Evolutionary conservation across 1,140 invertebrate genomes (phyloP).

Genomic region (Pantala flavescens): DNA sequence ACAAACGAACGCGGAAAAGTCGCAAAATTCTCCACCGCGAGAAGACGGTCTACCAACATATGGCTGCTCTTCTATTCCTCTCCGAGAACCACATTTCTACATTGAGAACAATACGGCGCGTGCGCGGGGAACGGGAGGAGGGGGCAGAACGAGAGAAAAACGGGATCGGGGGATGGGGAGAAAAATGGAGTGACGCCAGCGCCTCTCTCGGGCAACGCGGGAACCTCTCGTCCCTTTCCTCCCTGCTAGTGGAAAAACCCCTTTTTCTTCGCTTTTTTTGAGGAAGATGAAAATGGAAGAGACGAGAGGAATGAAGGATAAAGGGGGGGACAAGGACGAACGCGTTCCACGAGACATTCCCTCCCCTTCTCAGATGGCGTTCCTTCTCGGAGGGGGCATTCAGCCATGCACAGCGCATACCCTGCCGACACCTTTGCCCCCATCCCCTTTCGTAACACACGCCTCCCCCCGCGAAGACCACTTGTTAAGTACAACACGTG

Average conservation of each 20-base stretch:
- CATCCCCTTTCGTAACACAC: not conserved
- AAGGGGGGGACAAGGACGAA: not conserved
- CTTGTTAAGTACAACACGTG: slow-evolving; percentile 5
- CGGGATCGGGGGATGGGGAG: not conserved
- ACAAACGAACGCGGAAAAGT: too few species aligned
- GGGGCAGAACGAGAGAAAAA: not conserved
- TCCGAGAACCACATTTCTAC: too few species aligned
- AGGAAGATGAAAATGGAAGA: not conserved
- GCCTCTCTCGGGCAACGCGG: too few species aligned
- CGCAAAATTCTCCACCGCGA: too few species aligned
- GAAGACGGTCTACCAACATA: too few species aligned
- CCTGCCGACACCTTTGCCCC: not conserved
- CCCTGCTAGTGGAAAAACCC: not conserved
- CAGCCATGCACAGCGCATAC: not conserved
- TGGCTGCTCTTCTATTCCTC: too few species aligned
- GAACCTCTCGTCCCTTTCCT: not conserved
- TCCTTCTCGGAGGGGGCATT: not conserved
- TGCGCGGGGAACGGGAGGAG: not conserved
- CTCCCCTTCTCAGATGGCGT: not conserved
- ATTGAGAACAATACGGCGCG: too few species aligned
- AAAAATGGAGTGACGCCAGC: too few species aligned
- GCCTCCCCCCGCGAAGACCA: not conserved
- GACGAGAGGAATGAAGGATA: not conserved
- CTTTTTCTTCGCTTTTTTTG: too few species aligned
- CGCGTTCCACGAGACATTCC: not conserved